These are phyloP conservation scores for Venustoraphidia nigricollis DNA, from an alignment of 2,888 invertebrate species.

Conservation along the genomic window DNA sequence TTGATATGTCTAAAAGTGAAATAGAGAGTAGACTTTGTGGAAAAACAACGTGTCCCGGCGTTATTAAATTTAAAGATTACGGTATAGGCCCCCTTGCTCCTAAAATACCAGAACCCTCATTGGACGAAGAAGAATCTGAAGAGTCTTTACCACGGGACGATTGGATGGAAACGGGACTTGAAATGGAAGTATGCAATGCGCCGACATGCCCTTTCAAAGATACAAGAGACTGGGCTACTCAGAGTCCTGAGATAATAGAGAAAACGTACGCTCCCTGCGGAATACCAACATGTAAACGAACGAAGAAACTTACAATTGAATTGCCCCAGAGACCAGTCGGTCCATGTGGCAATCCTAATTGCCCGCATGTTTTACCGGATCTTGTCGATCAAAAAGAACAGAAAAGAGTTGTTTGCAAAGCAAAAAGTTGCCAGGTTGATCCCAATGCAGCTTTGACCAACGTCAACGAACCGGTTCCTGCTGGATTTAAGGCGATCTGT, in stretches of 20 bases:
- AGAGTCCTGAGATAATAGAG: background rate
- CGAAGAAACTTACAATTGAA: background rate
- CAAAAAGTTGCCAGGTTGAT: background rate
- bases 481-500: background rate
- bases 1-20: constrained; percentile 3
- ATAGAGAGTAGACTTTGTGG: background rate
- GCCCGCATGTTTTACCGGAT: constrained; percentile 21
- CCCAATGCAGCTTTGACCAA: no score
- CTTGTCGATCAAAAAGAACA: constrained; percentile 2
- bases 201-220: background rate
- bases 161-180: background rate
- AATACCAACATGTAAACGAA: background rate
- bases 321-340: constrained; percentile 6
- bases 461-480: background rate
- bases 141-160: background rate
- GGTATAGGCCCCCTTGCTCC: constrained; percentile 25
- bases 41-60: constrained; percentile 23
- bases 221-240: background rate
- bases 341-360: constrained; percentile 20
- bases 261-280: background rate
- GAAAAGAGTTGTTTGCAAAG: no score
- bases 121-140: background rate
- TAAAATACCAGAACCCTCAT: constrained; percentile 4
- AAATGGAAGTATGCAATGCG: background rate
- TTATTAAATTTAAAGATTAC: constrained; percentile 23